Base-by-base conservation (phyloP, 1,140 invertebrate species). In the Drosophila serrata region DNA sequence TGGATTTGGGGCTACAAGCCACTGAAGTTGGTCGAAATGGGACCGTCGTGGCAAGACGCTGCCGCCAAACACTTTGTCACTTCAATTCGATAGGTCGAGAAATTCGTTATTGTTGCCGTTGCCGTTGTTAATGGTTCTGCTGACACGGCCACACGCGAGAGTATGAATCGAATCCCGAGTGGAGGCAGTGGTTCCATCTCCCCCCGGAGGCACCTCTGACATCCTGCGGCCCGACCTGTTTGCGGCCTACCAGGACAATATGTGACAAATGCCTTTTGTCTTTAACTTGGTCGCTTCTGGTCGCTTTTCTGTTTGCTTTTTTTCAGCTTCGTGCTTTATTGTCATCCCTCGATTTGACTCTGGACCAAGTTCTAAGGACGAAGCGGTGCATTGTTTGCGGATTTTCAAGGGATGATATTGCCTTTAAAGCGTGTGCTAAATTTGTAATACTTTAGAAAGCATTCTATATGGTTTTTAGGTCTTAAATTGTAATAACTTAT, bases 21-120 rank as follows among this genome's bases (percentile, higher is more conserved):
- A 22, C 51, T 37, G 45, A 7, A 13, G 37, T 37, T 49, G 2
- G n/a, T 15, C 11, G 55, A 24, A 35, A 39, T 31, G 58, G 39
- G 27, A 31, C 33, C 27, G 17, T 35, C 29, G 33, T 15, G 56
- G 39, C 13, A 55, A 35, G 27, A 22, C 53, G 2, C 24, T 24
- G 43, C 15, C 31, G 19, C 42, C 57, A 45, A 58, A 77, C 62
- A 86, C 78, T 87, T 88, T 81, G 79, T 81, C 84, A 88, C 84
- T 82, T 88, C 84, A 78, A 81, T 76, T 78, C 77, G 76, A 80
- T 85, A 68, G 81, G 49, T 29, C 72, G 46, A 63, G 69, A 75
- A 55, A 80, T 79, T 75, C 72, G 78, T 79, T 82, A 87, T 86
- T 87, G 79, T 79, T 82, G 82, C 51, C 51, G 24, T 4, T 48